A percentile compares a stretch with the other conserved stretches of the same genome.
Conservation (phyloP, 2,888 invertebrate species). For the Eurytoma californica region DNA sequence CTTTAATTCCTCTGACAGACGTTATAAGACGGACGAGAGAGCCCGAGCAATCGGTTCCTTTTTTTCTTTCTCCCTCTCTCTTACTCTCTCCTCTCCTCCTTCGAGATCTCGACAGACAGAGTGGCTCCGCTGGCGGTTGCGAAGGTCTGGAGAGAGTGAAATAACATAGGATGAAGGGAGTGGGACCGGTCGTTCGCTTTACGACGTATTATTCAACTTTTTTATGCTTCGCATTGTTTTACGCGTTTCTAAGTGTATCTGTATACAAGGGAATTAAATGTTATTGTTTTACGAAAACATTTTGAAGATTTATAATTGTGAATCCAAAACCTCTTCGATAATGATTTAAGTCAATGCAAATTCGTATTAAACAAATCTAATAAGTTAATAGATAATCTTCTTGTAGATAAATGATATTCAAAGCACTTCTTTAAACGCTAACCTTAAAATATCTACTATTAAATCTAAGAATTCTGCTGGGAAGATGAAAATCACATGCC, state of each 20-base stretch:
- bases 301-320: no score
- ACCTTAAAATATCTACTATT: no score
- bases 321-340: no score
- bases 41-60: conserved; percentile 52
- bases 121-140: conserved; percentile 58
- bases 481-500: no score
- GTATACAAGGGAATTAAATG: no score
- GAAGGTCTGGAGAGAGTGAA: conserved; percentile 33
- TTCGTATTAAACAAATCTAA: no score
- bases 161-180: conserved; percentile 36
- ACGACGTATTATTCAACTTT: not conserved
- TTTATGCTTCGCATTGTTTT: not conserved
- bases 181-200: conserved; percentile 7
- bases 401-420: no score
- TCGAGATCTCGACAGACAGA: conserved; percentile 63
- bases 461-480: no score
- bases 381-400: no score
- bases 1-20: conserved; percentile 69
- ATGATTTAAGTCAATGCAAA: no score
- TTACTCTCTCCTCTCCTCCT: conserved; percentile 30
- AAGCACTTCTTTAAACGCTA: no score
- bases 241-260: conserved; percentile 3
- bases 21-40: conserved; percentile 66
- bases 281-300: no score
- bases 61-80: conserved; percentile 38